phyloP scores from a whole-genome alignment of 2,888 invertebrate species.

The Ophion ventricosus region DNA sequence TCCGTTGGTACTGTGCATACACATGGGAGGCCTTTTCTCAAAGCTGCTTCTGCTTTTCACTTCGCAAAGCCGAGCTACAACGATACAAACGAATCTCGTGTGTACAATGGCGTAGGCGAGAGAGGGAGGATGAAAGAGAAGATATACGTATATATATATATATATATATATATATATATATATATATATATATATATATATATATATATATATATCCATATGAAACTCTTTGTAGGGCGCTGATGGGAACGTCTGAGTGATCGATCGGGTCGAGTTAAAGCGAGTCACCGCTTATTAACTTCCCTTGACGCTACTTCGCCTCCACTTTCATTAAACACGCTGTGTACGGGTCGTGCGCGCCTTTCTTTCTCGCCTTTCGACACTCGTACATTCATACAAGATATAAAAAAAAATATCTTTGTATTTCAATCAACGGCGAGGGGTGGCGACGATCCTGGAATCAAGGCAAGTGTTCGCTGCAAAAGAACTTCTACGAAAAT shows the following conservation, averaged over 20 bases:
- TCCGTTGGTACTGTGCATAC: constrained; percentile 46
- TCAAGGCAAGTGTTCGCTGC: too few relatives aligned
- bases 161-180: too few relatives aligned
- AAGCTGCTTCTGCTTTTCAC: constrained; percentile 55
- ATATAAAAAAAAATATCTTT: too few relatives aligned
- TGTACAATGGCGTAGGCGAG: constrained; percentile 13
- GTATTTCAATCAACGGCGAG: neutral
- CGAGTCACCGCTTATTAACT: constrained; percentile 63
- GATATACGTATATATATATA: neutral
- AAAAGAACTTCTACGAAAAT: neutral
- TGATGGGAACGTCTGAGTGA: constrained; percentile 52
- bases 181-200: too few relatives aligned
- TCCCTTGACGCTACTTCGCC: constrained; percentile 18
- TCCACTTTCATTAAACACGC: constrained; percentile 49
- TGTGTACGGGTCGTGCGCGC: constrained; percentile 36
- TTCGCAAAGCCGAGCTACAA: constrained; percentile 28
- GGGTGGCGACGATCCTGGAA: neutral
- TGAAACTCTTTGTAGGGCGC: constrained; percentile 2
- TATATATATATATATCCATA: constrained; percentile 6
- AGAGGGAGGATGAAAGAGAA: constrained; percentile 14
- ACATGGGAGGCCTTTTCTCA: constrained; percentile 36
- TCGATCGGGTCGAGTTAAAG: constrained; percentile 73
- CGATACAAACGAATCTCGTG: constrained; percentile 30
- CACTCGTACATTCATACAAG: neutral
- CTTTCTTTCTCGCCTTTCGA: neutral